A percentile compares a stretch with the other conserved stretches of the same genome.
These are phyloP conservation scores for Catalaphyllia jardinei DNA, from an alignment of 64 coral and sea anemone genomes.

Conservation along the genomic window DNA sequence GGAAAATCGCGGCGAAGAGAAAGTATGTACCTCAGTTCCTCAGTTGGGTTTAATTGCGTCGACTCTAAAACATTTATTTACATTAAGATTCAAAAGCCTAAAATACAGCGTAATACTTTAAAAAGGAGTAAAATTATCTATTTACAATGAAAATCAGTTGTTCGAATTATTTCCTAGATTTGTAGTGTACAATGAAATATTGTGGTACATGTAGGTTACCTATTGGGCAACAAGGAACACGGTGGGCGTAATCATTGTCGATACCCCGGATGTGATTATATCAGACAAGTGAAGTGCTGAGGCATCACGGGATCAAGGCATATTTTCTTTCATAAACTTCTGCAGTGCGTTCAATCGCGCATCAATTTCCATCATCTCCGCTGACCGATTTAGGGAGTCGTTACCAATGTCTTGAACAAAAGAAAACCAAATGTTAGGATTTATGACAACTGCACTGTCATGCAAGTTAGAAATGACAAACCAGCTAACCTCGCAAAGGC, in stretches of 20 bases:
- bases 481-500: neutral
- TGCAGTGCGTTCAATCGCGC: constrained; percentile 83
- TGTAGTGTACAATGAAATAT: neutral
- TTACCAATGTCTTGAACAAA: constrained; percentile 57
- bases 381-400: constrained; percentile 84
- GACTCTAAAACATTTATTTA: neutral
- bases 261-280: neutral
- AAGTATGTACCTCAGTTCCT: too few relatives aligned
- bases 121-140: neutral
- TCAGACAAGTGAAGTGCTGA: neutral
- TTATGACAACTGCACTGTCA: neutral
- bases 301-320: constrained; percentile 50
- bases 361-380: constrained; percentile 98
- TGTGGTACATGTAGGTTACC: neutral
- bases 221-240: neutral
- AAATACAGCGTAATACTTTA: neutral
- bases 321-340: constrained; percentile 93
- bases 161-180: neutral
- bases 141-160: neutral
- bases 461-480: neutral
- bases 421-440: neutral
- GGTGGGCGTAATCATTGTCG: neutral
- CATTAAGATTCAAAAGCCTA: neutral
- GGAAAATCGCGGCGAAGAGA: too few relatives aligned
- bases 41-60: neutral